Evolutionary conservation across 1,140 invertebrate genomes (phyloP).

Genomic region (Piezodorus guildinii): DNA sequence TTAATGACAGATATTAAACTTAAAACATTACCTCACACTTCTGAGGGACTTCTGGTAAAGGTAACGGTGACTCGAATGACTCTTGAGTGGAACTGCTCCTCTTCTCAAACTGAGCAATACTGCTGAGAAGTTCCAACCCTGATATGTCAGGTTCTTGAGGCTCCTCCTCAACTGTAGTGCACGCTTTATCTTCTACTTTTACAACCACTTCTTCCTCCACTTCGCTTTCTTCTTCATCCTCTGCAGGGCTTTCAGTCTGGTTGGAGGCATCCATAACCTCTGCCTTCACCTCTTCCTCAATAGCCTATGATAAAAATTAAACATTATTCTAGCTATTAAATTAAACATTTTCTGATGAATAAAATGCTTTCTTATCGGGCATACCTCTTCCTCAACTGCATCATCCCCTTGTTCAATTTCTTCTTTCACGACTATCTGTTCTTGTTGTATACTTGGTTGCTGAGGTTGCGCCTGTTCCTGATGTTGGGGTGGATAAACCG

Average conservation of each 20-base stretch:
- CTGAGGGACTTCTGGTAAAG: neutral
- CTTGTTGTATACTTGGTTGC: neutral
- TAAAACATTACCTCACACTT: neutral
- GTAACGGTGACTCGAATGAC: conserved; percentile 17
- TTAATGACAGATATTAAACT: too few relatives aligned
- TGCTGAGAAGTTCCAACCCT: conserved; percentile 62
- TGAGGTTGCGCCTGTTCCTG: neutral
- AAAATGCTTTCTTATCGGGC: neutral
- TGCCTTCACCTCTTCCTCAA: conserved; percentile 1
- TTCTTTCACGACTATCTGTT: conserved; percentile 15
- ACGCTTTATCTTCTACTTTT: conserved; percentile 22
- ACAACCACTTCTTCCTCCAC: conserved; percentile 20
- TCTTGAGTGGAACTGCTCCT: conserved; percentile 26
- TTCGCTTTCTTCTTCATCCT: conserved; percentile 10
- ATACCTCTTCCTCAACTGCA: conserved; percentile 22
- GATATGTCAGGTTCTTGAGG: conserved; percentile 49
- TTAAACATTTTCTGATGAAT: neutral
- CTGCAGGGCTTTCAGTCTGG: conserved; percentile 52
- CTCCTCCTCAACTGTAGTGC: conserved; percentile 4
- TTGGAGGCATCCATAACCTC: conserved; percentile 63
- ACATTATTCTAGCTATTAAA: neutral
- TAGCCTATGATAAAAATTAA: conserved; percentile 3
- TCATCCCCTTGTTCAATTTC: conserved; percentile 6
- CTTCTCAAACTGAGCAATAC: conserved; percentile 56
- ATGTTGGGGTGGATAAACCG: conserved; percentile 2